Evolutionary conservation across 2,888 invertebrate genomes (phyloP).

Genomic region (Caenorhabditis macrosperma): DNA sequence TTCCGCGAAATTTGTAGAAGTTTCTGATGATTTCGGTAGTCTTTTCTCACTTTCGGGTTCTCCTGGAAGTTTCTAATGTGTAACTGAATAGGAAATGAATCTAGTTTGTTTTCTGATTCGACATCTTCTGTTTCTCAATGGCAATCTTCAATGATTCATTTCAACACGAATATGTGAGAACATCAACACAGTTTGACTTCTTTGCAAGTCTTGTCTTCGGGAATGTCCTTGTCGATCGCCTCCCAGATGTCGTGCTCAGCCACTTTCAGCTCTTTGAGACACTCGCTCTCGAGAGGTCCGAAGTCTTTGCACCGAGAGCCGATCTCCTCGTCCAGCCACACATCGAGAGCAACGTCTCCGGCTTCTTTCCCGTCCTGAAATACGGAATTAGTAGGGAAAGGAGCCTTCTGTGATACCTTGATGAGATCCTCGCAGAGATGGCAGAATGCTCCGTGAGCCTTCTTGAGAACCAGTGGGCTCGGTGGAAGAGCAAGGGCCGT

Average conservation of each 20-base stretch:
- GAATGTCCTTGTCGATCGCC: conserved; percentile 41
- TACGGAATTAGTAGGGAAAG: background rate
- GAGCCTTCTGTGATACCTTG: conserved; percentile 10
- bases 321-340: conserved; percentile 39
- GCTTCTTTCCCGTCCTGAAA: conserved; percentile 46
- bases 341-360: conserved; percentile 41
- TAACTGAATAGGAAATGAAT: no score
- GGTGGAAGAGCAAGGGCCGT: background rate
- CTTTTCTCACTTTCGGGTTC: no score
- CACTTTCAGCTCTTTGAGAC: conserved; percentile 41
- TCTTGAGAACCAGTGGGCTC: conserved; percentile 28
- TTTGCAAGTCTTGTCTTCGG: conserved; percentile 40
- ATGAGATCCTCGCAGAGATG: conserved; percentile 50
- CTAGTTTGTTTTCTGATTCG: no score
- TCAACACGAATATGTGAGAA: no score
- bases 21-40: background rate
- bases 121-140: no score
- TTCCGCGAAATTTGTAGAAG: conserved; percentile 12
- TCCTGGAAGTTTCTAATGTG: no score
- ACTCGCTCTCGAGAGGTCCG: conserved; percentile 1
- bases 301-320: conserved; percentile 40
- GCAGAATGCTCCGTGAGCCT: conserved; percentile 48
- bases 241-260: conserved; percentile 44
- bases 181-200: conserved; percentile 32
- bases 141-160: no score